Base-by-base conservation (phyloP, 1,140 invertebrate genomes). In the Carposina sasakii region DNA sequence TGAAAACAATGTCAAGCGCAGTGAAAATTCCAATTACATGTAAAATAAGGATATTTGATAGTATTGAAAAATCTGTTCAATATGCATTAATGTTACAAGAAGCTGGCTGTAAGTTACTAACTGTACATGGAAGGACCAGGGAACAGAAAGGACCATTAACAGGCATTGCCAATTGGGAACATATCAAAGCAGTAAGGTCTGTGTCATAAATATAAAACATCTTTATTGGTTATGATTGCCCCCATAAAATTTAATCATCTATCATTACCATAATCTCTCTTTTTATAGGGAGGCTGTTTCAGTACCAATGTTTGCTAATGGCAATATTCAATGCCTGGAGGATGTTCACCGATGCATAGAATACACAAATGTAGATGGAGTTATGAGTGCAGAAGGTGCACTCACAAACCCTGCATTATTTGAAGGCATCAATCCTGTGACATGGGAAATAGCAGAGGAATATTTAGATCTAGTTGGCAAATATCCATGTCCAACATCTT, bases 281-380 rank as follows among this genome's bases (percentile, higher is more conserved):
- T 17, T 61, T 87, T 86, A 34, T 65, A 97, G 95, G 64, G 87
- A 96, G 56, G 90, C 90, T 47, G 90, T 99, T 5, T 92, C 89
- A 48, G 93, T 99, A 63, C 98, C 98, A 17, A 94, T 99, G 51
- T 91, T 99, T 72, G 96, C 97, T 3, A 99, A 99, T 88, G 98
- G 98, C 3, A 99, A 99, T 71, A 97, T 99, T 56, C 94, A 99
- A 73, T 95, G 92, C 64, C 76, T 96, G 45, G 88, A 92, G 69
- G 98, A 99, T 88, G 90, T 97, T 0, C 76, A 94, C 30, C 86
- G 90, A 40, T 99, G 98, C 74, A 76, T 99, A 20, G 81, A 91
- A 53, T 91, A 91, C 54, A 99, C 97, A 1, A 93, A 93, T 12
- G 96, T 92, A 9, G 88, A 96, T 73, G 97, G 94, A 16, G 92